phyloP scores from a whole-genome alignment of 2,888 invertebrate genomes.

The Podabrus alpinus region DNA sequence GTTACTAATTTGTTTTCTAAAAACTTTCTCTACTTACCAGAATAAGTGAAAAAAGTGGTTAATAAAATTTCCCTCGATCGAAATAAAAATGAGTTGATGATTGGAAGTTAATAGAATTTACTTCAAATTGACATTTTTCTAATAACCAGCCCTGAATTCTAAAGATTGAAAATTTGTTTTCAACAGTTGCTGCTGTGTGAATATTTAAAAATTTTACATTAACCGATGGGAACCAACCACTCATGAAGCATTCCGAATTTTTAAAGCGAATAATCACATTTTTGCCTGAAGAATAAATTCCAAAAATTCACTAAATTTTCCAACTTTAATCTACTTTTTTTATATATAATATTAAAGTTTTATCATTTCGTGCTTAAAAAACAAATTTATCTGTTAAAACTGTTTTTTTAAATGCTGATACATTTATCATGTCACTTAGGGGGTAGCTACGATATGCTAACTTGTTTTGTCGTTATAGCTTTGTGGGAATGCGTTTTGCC shows the following conservation, averaged over 20 bases:
- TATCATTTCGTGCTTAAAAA: not conserved
- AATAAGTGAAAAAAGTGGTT: not conserved
- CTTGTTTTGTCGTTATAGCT: constrained; percentile 3
- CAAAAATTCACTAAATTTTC: not conserved
- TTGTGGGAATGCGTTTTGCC: not conserved
- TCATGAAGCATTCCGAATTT: not conserved
- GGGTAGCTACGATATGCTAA: constrained; percentile 4
- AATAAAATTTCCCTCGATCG: not conserved
- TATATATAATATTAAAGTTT: not conserved
- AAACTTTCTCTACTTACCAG: not conserved
- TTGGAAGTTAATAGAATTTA: not conserved
- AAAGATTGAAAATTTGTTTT: not conserved
- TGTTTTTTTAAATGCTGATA: not conserved
- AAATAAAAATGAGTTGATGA: not conserved
- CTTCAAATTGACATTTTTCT: not conserved
- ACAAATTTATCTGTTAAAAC: not conserved
- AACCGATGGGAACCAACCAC: not conserved
- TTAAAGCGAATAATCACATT: not conserved
- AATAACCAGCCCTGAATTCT: not conserved
- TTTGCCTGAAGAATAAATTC: not conserved
- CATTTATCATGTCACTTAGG: constrained; percentile 1
- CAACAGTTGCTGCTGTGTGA: not conserved
- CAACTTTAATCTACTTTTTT: not conserved
- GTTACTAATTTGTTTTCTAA: too few relatives aligned
- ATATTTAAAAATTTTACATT: not conserved